Base-by-base conservation (phyloP, 2,888 invertebrate genomes). In the Rhaphigaster nebulosa region DNA sequence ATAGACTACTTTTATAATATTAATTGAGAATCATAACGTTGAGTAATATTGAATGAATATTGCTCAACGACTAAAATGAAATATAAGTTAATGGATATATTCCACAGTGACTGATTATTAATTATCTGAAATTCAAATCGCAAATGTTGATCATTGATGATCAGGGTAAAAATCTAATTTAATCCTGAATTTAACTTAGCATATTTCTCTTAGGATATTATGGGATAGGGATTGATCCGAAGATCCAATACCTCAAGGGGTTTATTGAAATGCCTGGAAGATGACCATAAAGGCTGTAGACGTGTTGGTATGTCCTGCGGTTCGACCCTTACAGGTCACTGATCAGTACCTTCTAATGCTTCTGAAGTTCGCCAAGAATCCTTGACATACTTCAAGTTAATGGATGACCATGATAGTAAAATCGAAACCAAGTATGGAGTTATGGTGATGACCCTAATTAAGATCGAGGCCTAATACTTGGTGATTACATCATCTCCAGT, bases 231-330 rank as follows among this genome's bases (percentile, higher is more conserved):
- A 38, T 34, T 8, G 38, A 76, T 0, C 15, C 12, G 20, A 38
- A 38, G 8, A 5, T 20, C 38, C 70, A 76, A 76, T 76, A 76
- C 6, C 70, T 38, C 29, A 8, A 18, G 70, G 10, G 38, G 38
- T 76, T 76, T 38, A 76, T 76, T 76, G 70, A 76, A 76, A 76
- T 76, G 70, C 38, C 70, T 38, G 70, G 20, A 38, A 76, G 70
- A 76, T 76, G 70, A 76, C 70, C 70, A 76, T 38, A 76, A 38
- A 38, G 70, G 70, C 18, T 8, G 70, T 5, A 20, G 38, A 38
- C 70, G 70, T 34, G 70, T 18, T 38, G 70, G 70, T 76, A 76
- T 76, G 70, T 38, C 34, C 70, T 76, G 70, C 20, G 34, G 70
- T 23, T 10, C 70, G 4, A 10, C 38, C 70, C 34, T 65, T 29